Conservation (phyloP, 92 coral and sea anemone species). For the Parazoanthus swiftii region DNA sequence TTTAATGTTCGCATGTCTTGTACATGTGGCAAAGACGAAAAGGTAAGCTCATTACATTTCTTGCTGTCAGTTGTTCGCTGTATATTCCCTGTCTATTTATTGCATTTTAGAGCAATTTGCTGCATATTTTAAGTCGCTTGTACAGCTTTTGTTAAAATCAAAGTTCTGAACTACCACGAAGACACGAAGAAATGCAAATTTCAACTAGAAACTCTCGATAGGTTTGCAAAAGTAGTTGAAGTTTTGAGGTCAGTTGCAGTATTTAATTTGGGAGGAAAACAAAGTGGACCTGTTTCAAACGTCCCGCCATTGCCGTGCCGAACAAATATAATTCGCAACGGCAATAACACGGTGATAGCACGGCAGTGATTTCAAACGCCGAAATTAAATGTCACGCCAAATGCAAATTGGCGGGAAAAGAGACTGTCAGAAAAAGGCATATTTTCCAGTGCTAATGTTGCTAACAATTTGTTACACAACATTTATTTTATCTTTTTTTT, state of each 20-base stretch:
- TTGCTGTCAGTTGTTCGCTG: conserved; percentile 5
- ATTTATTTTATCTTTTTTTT: conserved; percentile 5
- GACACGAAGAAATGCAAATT: conserved; percentile 15
- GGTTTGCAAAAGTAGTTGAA: conserved; percentile 15
- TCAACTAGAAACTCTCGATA: conserved; percentile 15
- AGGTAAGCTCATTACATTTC: background rate
- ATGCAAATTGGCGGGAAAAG: conserved; percentile 10
- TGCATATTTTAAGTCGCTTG: conserved; percentile 15
- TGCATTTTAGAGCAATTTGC: conserved; percentile 15
- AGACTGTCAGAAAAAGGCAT: conserved; percentile 13
- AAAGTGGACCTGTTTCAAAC: conserved; percentile 16
- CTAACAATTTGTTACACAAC: background rate
- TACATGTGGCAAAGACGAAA: conserved; percentile 16
- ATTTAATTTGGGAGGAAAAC: conserved; percentile 15
- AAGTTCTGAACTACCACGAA: conserved; percentile 16
- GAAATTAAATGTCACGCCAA: conserved; percentile 9
- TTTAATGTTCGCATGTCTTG: background rate
- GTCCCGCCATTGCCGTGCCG: conserved; percentile 20
- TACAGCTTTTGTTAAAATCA: conserved; percentile 14
- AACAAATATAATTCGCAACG: conserved; percentile 8
- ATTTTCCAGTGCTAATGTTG: background rate
- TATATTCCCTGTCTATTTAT: conserved; percentile 14
- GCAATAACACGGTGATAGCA: conserved; percentile 17
- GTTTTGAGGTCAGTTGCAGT: conserved; percentile 17
- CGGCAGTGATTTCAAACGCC: conserved; percentile 12